Evolutionary conservation across 2,797 vertebrate species (phyloP).

Genomic region (Hybognathus amarus): DNA sequence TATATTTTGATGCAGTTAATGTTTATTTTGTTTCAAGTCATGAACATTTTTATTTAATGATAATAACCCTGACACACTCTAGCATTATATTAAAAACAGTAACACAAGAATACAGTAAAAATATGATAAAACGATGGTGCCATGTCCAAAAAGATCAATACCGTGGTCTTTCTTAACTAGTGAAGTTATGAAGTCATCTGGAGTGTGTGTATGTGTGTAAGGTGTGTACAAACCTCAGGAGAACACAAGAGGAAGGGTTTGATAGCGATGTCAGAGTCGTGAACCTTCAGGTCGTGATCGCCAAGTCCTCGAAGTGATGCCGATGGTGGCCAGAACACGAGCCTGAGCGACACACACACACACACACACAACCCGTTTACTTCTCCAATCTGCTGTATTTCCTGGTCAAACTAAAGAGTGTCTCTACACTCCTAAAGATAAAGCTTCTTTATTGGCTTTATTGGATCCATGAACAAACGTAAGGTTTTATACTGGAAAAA

Average conservation of each 20-base stretch:
- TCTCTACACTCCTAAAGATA: neutral
- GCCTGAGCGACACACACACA: conserved; percentile 76
- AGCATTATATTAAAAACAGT: too few relatives aligned
- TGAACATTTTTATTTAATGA: too few relatives aligned
- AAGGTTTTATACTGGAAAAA: too few relatives aligned
- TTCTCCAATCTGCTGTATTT: neutral
- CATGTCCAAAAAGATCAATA: too few relatives aligned
- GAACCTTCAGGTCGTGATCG: conserved; percentile 95
- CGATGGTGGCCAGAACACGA: conserved; percentile 96
- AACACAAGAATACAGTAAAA: too few relatives aligned
- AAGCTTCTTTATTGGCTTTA: neutral
- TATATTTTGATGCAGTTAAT: too few relatives aligned
- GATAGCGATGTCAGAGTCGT: conserved; percentile 97
- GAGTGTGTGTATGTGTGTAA: neutral
- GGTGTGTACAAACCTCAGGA: conserved; percentile 85
- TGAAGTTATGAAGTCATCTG: neutral
- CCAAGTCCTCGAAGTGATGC: conserved; percentile 95
- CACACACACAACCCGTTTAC: neutral
- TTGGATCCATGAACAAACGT: neutral
- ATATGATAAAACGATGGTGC: too few relatives aligned
- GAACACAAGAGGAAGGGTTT: conserved; percentile 97
- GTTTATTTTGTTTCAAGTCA: too few relatives aligned
- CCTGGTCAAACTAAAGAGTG: neutral
- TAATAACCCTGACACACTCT: too few relatives aligned
- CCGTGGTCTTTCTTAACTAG: too few relatives aligned